These are phyloP conservation scores for Scaptodrosophila latifasciaeformis DNA, from an alignment of 2,888 invertebrate species.

Conservation along the genomic window DNA sequence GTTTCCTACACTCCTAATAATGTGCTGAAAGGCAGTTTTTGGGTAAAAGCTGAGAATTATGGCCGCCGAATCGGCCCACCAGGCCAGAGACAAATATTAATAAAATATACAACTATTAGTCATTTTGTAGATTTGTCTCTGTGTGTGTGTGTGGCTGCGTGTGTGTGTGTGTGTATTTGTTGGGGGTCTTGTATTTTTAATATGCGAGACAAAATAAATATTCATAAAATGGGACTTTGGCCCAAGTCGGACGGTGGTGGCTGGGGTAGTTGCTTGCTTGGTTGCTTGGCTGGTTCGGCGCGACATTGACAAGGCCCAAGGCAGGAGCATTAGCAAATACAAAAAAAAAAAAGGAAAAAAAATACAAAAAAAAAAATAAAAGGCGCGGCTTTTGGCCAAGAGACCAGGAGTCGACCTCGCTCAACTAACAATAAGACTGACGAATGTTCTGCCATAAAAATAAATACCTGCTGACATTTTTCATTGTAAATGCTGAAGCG, in stretches of 20 bases:
- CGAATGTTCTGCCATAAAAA: slow-evolving; percentile 65
- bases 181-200: slow-evolving; percentile 55
- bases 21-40: slow-evolving; percentile 30
- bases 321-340: too few species aligned
- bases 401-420: slow-evolving; percentile 8
- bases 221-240: slow-evolving; percentile 51
- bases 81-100: slow-evolving; percentile 52
- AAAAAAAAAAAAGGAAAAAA: too few species aligned
- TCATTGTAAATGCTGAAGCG: slow-evolving; percentile 68
- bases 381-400: too few species aligned
- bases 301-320: too few species aligned
- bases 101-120: slow-evolving; percentile 70
- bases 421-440: slow-evolving; percentile 64
- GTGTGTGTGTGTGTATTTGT: slow-evolving; percentile 19
- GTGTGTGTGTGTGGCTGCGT: slow-evolving; percentile 16
- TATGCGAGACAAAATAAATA: slow-evolving; percentile 65
- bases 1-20: slow-evolving; percentile 28
- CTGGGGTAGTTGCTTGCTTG: too few species aligned
- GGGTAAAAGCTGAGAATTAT: background rate
- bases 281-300: too few species aligned
- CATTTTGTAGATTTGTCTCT: slow-evolving; percentile 41
- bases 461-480: slow-evolving; percentile 70
- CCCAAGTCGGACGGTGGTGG: too few species aligned
- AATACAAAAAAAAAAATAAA: too few species aligned
- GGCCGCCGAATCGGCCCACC: background rate